phyloP scores from a whole-genome alignment of 1,140 invertebrate species.

The Palaemon carinicauda region DNA sequence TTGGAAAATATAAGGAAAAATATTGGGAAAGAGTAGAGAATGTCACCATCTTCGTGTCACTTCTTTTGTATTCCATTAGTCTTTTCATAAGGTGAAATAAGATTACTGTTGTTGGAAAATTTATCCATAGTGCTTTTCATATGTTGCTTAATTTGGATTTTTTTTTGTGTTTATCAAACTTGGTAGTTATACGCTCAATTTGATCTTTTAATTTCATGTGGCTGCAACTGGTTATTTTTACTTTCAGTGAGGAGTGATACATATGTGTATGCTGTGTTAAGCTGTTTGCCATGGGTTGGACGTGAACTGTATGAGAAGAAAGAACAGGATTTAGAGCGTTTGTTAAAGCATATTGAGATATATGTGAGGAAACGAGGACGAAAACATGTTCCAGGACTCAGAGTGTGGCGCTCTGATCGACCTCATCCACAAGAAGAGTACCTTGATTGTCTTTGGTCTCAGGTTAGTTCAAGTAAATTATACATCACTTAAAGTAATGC shows the following conservation, averaged over 20 bases:
- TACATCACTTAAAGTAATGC: background rate
- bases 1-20: no score
- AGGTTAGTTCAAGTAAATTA: conserved; percentile 64
- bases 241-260: conserved; percentile 83
- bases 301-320: conserved; percentile 96
- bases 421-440: conserved; percentile 99
- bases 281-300: conserved; percentile 94
- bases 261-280: conserved; percentile 95
- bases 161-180: no score
- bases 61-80: no score
- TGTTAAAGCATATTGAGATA: conserved; percentile 91
- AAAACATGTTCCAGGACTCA: conserved; percentile 87
- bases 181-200: no score
- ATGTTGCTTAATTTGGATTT: no score
- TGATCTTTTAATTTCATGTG: no score
- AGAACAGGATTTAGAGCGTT: conserved; percentile 89
- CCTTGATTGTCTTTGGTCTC: conserved; percentile 96
- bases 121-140: no score
- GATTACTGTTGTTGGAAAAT: no score
- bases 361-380: conserved; percentile 94
- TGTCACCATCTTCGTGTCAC: no score
- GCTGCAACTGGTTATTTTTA: no score
- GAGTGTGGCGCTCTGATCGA: conserved; percentile 90
- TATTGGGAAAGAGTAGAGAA: no score
- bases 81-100: no score